Evolutionary conservation across 2,113 vertebrate species (phyloP).

Genomic region (Prionailurus viverrinus): DNA sequence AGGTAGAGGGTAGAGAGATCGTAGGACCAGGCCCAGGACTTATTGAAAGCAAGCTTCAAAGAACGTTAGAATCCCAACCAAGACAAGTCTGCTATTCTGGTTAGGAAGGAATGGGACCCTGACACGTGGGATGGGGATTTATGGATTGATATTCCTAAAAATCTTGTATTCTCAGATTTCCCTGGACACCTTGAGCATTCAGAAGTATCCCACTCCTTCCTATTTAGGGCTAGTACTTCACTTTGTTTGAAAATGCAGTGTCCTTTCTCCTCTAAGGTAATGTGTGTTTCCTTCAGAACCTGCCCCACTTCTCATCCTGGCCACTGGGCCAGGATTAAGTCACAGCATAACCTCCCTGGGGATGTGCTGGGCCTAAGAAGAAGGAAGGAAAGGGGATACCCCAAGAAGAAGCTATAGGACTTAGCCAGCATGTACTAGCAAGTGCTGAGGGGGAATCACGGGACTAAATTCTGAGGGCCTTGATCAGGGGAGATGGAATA

Average conservation of each 20-base stretch:
- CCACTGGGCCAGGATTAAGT: background rate
- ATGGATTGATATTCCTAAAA: conserved; percentile 23
- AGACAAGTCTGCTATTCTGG: conserved; percentile 47
- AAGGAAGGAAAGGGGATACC: conserved; percentile 27
- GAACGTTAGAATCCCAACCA: conserved; percentile 49
- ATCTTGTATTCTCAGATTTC: conserved; percentile 7
- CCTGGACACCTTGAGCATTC: background rate
- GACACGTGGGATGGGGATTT: background rate
- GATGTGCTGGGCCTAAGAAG: background rate
- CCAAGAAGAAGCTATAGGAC: background rate
- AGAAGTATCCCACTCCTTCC: background rate
- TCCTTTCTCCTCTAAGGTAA: background rate
- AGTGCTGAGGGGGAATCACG: background rate
- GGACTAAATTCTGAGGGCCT: conserved; percentile 38
- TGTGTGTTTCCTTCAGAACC: background rate
- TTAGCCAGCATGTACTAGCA: background rate
- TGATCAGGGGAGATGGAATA: background rate
- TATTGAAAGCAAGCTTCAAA: conserved; percentile 44
- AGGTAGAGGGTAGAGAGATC: conserved; percentile 26
- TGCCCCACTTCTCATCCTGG: background rate
- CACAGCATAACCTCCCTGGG: background rate
- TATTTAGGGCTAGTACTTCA: background rate
- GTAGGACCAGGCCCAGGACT: background rate
- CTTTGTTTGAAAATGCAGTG: conserved; percentile 10
- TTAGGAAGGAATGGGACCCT: conserved; percentile 28